phyloP scores from a whole-genome alignment of 1,140 invertebrate species.

The Trichomalopsis sarcophagae region DNA sequence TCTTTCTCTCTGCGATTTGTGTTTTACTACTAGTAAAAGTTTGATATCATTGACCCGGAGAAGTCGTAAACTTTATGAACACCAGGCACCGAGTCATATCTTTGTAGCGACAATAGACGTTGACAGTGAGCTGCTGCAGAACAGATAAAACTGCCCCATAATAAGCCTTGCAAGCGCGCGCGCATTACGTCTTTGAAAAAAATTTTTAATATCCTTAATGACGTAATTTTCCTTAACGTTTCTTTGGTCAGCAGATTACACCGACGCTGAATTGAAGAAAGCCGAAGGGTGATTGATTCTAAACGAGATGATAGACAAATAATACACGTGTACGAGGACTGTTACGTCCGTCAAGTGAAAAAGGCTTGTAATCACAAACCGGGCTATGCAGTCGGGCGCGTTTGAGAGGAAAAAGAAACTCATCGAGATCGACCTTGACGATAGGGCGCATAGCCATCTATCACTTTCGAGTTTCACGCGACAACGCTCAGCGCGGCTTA shows the following conservation, averaged over 20 bases:
- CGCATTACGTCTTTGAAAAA: not conserved
- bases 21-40: not conserved
- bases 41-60: not conserved
- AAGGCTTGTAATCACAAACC: not conserved
- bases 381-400: no score
- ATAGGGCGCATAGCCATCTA: slow-evolving; percentile 9
- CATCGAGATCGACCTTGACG: slow-evolving; percentile 38
- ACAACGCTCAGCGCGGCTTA: not conserved
- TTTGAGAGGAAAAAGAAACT: slow-evolving; percentile 25
- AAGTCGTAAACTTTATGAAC: not conserved
- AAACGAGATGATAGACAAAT: no score
- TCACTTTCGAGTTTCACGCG: slow-evolving; percentile 39
- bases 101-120: not conserved
- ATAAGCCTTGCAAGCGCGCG: not conserved
- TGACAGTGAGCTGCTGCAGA: not conserved
- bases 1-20: not conserved
- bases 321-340: not conserved
- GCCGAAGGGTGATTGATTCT: no score
- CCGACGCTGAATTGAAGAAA: no score
- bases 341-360: not conserved
- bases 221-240: not conserved
- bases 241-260: not conserved
- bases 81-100: not conserved
- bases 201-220: not conserved
- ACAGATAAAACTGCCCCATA: not conserved